A percentile compares a stretch with the other conserved stretches of the same genome.
phyloP scores from a whole-genome alignment of 2,888 invertebrate species.

The Dicranocentrus wangi region DNA sequence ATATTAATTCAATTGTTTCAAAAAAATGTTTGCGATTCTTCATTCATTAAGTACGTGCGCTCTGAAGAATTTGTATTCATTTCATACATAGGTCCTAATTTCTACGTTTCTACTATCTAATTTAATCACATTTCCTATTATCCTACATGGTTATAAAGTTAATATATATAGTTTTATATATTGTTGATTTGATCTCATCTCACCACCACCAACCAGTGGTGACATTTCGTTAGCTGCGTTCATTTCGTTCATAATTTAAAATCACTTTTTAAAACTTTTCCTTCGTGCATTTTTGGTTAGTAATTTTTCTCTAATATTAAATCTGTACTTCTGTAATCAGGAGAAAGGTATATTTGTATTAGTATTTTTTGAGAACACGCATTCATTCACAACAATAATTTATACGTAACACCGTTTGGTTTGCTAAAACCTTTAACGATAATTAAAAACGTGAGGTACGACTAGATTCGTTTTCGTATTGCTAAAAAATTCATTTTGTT shows the following conservation, averaged over 20 bases:
- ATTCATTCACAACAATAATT: background rate
- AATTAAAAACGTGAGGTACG: conserved; percentile 50
- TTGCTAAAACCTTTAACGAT: background rate
- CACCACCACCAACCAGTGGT: conserved; percentile 16
- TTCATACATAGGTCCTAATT: too few relatives aligned
- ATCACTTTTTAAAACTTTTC: too few relatives aligned
- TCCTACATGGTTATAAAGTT: background rate
- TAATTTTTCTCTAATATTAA: too few relatives aligned
- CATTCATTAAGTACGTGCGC: too few relatives aligned
- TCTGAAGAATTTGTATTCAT: too few relatives aligned
- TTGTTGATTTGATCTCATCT: background rate
- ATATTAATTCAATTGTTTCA: too few relatives aligned
- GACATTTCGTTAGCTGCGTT: background rate
- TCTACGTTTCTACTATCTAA: too few relatives aligned
- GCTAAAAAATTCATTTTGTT: conserved; percentile 33
- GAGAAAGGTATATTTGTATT: too few relatives aligned
- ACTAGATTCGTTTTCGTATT: conserved; percentile 61
- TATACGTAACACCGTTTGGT: background rate
- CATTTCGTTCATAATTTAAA: background rate
- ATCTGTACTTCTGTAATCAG: too few relatives aligned
- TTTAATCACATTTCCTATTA: too few relatives aligned
- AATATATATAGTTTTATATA: background rate
- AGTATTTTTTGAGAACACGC: background rate
- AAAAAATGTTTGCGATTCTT: too few relatives aligned
- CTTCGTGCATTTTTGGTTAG: too few relatives aligned